Base-by-base conservation (phyloP, 2,113 vertebrate species). In the Calidris pugnax region DNA sequence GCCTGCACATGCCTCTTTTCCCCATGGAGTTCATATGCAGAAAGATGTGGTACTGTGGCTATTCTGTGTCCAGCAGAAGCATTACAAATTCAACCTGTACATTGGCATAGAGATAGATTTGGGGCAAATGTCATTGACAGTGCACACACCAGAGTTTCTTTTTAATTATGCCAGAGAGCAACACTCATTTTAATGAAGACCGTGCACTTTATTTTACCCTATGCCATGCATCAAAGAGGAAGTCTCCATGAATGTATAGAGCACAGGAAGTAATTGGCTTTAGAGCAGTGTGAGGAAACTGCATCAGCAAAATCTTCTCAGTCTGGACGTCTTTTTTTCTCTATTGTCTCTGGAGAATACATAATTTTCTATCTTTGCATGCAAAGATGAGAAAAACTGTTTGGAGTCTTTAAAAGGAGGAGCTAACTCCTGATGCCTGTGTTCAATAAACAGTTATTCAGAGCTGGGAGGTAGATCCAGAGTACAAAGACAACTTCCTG, bases 301-400 rank as follows among this genome's bases (percentile, higher is more conserved):
- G 39, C 87, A 85, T 96, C 89, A 96, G 89, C 67, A 96, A 88
- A 91, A 93, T 88, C 48, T 80, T 82, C 72, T 83, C 48, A 26
- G 59, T 90, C 51, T 90, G 84, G 74, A 87, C 5, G 53, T 77
- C 53, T 39, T 89, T 85, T 82, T 87, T 37, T 57, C 59, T 16
- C 71, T 74, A 17, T 6, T 73, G 63, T 86, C 87, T 90, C 94
- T 86, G 48, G 66, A 95, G 71, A 87, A 47, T 51, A 33, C 10
- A n/a, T 71, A 1, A 17, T 77, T 91, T 87, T 81, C 66, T 86
- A 3, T 53, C 59, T 85, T 91, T 90, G 26, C 51, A 56, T 77
- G 51, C 43, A 64, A 95, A 75, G 35, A 78, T 77, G 28, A 92
- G 68, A 92, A 90, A 72, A 90, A 77, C 19, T 39, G 47, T 82